Base-by-base conservation (phyloP, 2,888 invertebrate species). In the Ditula angustiorana region DNA sequence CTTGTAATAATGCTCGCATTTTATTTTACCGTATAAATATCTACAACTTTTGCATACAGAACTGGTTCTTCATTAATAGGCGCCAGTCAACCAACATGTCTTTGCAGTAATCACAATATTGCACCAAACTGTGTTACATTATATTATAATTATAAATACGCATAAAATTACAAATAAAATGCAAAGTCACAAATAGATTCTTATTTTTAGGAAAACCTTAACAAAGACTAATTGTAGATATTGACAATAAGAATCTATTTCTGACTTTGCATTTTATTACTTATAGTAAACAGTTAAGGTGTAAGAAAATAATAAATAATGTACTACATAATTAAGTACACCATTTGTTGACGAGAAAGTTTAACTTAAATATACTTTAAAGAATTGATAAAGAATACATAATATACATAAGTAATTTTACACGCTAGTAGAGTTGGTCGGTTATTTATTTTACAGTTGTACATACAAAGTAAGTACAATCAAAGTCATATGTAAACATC, bases 91-190 rank as follows among this genome's bases (percentile, higher is more conserved):
- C 16, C 16, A 16, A 47, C 13, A 47, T 60, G 19, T 28, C 10
- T 13, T 63, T 57, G 30, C 37, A 41, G n/a, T 26, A 33, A 44
- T 28, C 21, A 52, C 26, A 55, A 52, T 63, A 58, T 46, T 63
- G 63, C 63, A 63, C 52, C 24, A 5, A n/a, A 24, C 24, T 24
- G 13, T 47, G 7, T n/a, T 10, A n/a, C 5, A 7, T 5, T 5
- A 5, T 26, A 26, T 26, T 26, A n/a, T n/a, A 24, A 24, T 47
- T 24, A 47, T 47, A 24, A 24, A 47, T 24, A 55, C 53, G 33
- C 55, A 46, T 30, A 24, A 55, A 47, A 10, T 30, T n/a, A n/a
- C n/a, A n/a, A n/a, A n/a, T n/a, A n/a, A 61, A 61, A 55, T 55
- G 61, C 61, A 61, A 41, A 5, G 8, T 10, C 10, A 19, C 2